These are phyloP conservation scores for Brachyistius frenatus DNA, from an alignment of 2,113 vertebrate species.

Conservation along the genomic window DNA sequence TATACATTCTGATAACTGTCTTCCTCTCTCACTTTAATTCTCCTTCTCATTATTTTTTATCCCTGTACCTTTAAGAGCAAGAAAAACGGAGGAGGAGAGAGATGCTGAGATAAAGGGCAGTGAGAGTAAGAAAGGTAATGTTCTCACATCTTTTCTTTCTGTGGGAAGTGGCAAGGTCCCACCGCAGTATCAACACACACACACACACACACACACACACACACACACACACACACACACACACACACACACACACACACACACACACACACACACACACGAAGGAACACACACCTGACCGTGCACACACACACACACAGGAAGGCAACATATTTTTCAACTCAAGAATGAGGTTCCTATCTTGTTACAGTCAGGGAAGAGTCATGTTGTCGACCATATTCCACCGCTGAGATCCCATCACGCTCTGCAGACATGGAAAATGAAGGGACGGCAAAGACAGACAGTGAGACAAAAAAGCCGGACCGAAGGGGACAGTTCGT, in stretches of 20 bases:
- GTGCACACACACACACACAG: constrained; percentile 3
- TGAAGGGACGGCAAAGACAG: constrained; percentile 19
- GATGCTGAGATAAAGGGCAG: constrained; percentile 53
- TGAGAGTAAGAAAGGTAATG: constrained; percentile 42
- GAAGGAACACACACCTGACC: constrained; percentile 33
- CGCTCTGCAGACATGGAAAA: constrained; percentile 26
- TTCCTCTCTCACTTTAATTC: background rate
- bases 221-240: constrained; percentile 11
- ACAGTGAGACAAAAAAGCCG: constrained; percentile 34
- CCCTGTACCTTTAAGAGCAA: constrained; percentile 70
- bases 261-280: constrained; percentile 31
- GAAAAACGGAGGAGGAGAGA: constrained; percentile 26
- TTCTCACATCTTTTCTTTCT: constrained; percentile 74
- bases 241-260: constrained; percentile 18
- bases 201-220: constrained; percentile 5
- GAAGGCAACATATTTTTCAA: constrained; percentile 44
- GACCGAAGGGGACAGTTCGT: constrained; percentile 7
- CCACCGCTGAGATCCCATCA: constrained; percentile 40
- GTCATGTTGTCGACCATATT: constrained; percentile 45
- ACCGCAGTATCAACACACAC: constrained; percentile 54
- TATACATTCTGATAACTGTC: constrained; percentile 10
- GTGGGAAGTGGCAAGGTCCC: constrained; percentile 69
- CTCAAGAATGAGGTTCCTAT: constrained; percentile 50
- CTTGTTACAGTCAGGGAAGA: constrained; percentile 46
- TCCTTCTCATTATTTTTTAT: background rate